Evolutionary conservation across 1,140 invertebrate genomes (phyloP).

Genomic region (Aethina tumida): DNA sequence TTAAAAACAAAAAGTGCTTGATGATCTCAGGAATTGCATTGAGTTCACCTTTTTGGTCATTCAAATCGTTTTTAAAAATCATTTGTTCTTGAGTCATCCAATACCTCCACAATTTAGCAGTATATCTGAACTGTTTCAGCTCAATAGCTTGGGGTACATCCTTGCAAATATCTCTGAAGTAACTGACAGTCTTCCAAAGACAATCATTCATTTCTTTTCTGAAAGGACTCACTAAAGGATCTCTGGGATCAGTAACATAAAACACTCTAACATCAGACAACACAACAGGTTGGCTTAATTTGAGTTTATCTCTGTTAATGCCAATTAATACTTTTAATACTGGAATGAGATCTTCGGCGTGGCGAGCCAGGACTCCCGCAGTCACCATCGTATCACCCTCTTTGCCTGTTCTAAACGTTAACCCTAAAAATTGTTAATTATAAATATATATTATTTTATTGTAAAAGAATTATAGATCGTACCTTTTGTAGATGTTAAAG

Average conservation of each 20-base stretch:
- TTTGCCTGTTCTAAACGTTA: slow-evolving; percentile 48
- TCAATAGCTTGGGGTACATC: slow-evolving; percentile 36
- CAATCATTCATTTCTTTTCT: slow-evolving; percentile 45
- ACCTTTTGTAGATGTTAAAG: slow-evolving; percentile 23
- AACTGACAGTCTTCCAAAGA: slow-evolving; percentile 21
- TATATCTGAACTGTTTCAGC: slow-evolving; percentile 49
- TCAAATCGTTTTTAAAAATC: slow-evolving; percentile 52
- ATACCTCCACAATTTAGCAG: slow-evolving; percentile 59
- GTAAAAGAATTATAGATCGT: background rate
- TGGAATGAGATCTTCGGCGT: slow-evolving; percentile 63
- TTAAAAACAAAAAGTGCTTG: slow-evolving; percentile 44
- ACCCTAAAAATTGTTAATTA: too few species aligned
- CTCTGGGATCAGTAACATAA: slow-evolving; percentile 63
- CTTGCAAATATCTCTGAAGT: slow-evolving; percentile 19
- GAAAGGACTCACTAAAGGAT: slow-evolving; percentile 58
- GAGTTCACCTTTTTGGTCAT: slow-evolving; percentile 45
- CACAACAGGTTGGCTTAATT: slow-evolving; percentile 47
- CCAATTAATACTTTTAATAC: slow-evolving; percentile 54
- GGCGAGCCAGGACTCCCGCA: slow-evolving; percentile 70
- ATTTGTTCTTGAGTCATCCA: slow-evolving; percentile 58
- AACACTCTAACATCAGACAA: slow-evolving; percentile 61
- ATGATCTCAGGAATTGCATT: slow-evolving; percentile 44
- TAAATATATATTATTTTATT: background rate
- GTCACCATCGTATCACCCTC: slow-evolving; percentile 51
- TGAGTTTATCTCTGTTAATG: slow-evolving; percentile 37